A percentile compares a stretch with the other conserved stretches of the same genome.
phyloP scores from a whole-genome alignment of 2,113 vertebrate species.

The Lamprotornis superbus region DNA sequence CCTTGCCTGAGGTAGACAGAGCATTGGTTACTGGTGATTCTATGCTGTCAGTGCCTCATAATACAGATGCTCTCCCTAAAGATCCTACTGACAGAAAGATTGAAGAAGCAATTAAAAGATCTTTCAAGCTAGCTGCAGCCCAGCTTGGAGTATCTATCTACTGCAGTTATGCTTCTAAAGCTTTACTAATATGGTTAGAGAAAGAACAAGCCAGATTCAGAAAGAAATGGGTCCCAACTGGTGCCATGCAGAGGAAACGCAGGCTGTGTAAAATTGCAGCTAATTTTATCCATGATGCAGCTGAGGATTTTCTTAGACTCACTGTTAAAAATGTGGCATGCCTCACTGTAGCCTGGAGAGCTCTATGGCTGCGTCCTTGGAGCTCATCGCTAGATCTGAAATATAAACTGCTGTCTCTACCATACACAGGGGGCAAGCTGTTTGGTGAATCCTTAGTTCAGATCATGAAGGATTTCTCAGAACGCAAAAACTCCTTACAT shows the following conservation, averaged over 20 bases:
- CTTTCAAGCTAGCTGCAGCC: slow-evolving; percentile 51
- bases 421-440: slow-evolving; percentile 27
- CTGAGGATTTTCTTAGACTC: slow-evolving; percentile 57
- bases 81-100: slow-evolving; percentile 51
- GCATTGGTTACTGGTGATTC: not conserved
- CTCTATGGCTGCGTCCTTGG: slow-evolving; percentile 43
- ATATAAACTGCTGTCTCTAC: slow-evolving; percentile 26
- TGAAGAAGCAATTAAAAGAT: slow-evolving; percentile 56
- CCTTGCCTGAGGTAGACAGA: slow-evolving; percentile 41
- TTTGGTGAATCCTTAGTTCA: slow-evolving; percentile 38
- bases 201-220: not conserved
- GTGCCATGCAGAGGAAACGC: not conserved
- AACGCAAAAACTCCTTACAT: not conserved
- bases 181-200: slow-evolving; percentile 48
- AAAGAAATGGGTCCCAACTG: slow-evolving; percentile 24
- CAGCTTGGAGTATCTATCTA: slow-evolving; percentile 62
- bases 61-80: not conserved
- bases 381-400: not conserved
- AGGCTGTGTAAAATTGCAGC: slow-evolving; percentile 37
- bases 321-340: slow-evolving; percentile 48
- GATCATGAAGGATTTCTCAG: slow-evolving; percentile 22
- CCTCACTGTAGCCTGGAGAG: slow-evolving; percentile 52
- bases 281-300: slow-evolving; percentile 63
- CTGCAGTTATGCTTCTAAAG: slow-evolving; percentile 30
- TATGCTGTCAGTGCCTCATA: not conserved